These are phyloP conservation scores for Lacerta agilis DNA, from an alignment of 2,797 vertebrate genomes.

Conservation along the genomic window DNA sequence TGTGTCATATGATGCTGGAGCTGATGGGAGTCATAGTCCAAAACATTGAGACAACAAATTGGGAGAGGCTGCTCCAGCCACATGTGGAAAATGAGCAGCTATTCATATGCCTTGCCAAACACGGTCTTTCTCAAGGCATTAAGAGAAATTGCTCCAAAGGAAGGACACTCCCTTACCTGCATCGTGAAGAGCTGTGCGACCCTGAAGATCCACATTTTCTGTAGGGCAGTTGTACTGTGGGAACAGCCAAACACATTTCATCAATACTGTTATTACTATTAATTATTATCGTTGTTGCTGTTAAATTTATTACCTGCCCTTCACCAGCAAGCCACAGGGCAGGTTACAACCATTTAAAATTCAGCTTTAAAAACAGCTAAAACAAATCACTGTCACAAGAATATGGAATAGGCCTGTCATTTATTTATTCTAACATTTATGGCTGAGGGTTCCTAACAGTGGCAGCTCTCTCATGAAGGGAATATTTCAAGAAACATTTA, in stretches of 20 bases:
- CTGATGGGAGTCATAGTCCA: too few species aligned
- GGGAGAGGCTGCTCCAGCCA: neutral
- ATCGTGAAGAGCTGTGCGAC: conserved; percentile 93
- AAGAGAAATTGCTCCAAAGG: neutral
- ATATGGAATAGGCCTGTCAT: neutral
- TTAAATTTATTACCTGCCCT: too few species aligned
- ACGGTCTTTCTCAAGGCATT: neutral
- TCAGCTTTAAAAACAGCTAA: too few species aligned
- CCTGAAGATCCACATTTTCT: conserved; percentile 93
- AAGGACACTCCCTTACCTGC: conserved; percentile 83
- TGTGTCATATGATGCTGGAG: too few species aligned
- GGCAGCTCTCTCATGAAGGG: neutral
- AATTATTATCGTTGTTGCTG: too few species aligned
- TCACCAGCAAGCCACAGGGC: too few species aligned
- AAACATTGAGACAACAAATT: neutral
- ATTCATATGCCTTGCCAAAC: too few species aligned
- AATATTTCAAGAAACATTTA: neutral
- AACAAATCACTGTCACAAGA: too few species aligned
- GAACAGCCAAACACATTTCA: conserved; percentile 40
- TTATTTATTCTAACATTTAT: neutral
- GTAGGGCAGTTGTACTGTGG: conserved; percentile 93
- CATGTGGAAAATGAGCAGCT: neutral
- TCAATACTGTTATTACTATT: neutral
- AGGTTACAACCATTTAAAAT: too few species aligned
- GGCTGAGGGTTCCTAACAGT: neutral